Percentiles rank a stretch among this genome's conserved stretches.
These are phyloP conservation scores for Molanna angustata DNA, from an alignment of 2,888 invertebrate species.

Conservation along the genomic window DNA sequence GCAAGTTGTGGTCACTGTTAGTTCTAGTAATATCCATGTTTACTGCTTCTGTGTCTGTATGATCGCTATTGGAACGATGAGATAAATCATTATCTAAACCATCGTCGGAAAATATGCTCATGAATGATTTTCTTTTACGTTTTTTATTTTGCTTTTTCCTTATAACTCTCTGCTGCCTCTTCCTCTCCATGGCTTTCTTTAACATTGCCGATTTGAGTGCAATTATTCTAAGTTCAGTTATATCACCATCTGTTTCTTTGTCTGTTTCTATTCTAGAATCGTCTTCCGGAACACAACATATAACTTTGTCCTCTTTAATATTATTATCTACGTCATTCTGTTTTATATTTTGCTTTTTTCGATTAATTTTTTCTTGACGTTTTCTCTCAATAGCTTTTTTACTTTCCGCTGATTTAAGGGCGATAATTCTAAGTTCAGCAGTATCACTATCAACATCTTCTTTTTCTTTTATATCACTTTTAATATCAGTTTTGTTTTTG, in stretches of 20 bases:
- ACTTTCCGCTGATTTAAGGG: conserved; percentile 64
- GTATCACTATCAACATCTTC: conserved; percentile 54
- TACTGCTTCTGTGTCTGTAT: conserved; percentile 52
- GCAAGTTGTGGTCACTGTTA: background rate
- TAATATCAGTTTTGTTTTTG: conserved; percentile 16
- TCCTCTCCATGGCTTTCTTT: conserved; percentile 62
- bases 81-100: conserved; percentile 35
- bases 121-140: conserved; percentile 44
- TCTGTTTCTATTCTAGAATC: no score
- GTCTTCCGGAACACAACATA: no score
- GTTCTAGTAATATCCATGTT: conserved; percentile 48
- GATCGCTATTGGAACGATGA: conserved; percentile 39
- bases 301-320: no score
- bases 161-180: conserved; percentile 37
- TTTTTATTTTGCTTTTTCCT: conserved; percentile 45
- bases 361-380: conserved; percentile 37
- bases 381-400: conserved; percentile 55
- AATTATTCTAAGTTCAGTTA: conserved; percentile 59
- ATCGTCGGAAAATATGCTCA: conserved; percentile 40
- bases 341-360: conserved; percentile 29
- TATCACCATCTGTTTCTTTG: conserved; percentile 61
- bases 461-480: conserved; percentile 21
- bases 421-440: conserved; percentile 60
- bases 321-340: no score
- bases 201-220: conserved; percentile 67